These are phyloP conservation scores for Ceratotherium simum DNA, from an alignment of 2,113 vertebrate species.

Conservation along the genomic window DNA sequence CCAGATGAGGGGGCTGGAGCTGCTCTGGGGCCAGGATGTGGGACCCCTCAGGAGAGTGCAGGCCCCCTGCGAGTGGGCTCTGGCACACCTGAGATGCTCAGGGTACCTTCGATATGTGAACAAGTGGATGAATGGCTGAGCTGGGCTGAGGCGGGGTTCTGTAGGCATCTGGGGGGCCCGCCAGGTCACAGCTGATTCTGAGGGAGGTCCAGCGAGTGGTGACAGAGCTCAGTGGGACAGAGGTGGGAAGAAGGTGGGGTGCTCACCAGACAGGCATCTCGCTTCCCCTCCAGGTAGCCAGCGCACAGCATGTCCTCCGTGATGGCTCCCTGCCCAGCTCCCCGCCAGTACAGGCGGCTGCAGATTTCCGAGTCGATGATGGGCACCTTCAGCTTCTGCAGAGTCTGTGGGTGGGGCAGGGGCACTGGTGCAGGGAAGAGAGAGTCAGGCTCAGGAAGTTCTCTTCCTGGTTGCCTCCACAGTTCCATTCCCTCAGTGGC, in stretches of 20 bases:
- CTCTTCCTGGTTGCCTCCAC: background rate
- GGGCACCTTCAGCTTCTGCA: constrained; percentile 80
- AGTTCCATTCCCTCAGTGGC: background rate
- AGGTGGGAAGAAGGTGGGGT: no score
- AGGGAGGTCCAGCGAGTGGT: background rate
- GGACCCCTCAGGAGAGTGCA: background rate
- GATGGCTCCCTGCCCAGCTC: constrained; percentile 41
- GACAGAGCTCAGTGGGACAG: background rate
- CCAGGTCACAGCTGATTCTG: background rate
- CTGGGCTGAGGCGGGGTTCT: background rate
- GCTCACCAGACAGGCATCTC: constrained; percentile 88
- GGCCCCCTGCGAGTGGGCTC: background rate
- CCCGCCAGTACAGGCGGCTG: constrained; percentile 72
- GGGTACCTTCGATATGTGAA: background rate
- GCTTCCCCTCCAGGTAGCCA: constrained; percentile 80
- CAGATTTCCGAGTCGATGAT: constrained; percentile 67
- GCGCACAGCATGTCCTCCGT: constrained; percentile 87
- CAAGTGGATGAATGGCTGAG: background rate
- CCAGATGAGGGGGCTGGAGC: background rate
- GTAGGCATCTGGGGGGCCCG: background rate
- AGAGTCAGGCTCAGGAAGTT: background rate
- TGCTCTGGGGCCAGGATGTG: background rate
- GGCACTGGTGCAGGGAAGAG: constrained; percentile 35
- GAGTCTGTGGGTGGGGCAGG: constrained; percentile 66
- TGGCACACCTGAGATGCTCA: no score